Evolutionary conservation across 2,113 vertebrate genomes (phyloP).

Genomic region (Odobenus rosmarus): DNA sequence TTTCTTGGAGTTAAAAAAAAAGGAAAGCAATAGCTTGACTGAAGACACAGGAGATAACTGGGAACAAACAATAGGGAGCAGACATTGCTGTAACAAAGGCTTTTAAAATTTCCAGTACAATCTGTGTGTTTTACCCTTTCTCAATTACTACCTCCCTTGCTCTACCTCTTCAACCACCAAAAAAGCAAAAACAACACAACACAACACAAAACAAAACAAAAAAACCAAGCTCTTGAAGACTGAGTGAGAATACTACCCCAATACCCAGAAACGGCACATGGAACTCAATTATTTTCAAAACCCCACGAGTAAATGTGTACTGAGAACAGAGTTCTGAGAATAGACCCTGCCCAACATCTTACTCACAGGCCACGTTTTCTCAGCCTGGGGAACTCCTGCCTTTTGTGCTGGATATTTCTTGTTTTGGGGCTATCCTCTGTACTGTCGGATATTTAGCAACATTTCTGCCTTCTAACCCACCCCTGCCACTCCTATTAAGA

Average conservation of each 20-base stretch:
- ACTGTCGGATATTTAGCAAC: background rate
- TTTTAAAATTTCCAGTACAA: background rate
- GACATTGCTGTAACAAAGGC: background rate
- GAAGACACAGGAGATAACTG: accelerated
- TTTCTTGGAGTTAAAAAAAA: background rate
- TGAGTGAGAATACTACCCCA: background rate
- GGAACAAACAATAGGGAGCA: background rate
- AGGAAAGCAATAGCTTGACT: background rate
- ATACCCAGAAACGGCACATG: background rate
- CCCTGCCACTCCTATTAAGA: accelerated
- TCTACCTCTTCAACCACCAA: background rate
- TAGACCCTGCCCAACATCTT: accelerated
- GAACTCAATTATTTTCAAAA: background rate
- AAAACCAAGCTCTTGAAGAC: background rate
- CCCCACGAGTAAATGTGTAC: background rate
- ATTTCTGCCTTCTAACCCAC: background rate
- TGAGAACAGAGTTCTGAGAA: background rate
- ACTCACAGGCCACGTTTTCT: background rate
- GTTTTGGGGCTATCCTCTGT: background rate
- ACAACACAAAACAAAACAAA: background rate
- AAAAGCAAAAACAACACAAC: background rate
- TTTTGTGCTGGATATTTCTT: background rate
- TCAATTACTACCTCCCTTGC: background rate
- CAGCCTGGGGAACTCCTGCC: accelerated
- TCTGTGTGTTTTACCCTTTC: background rate